Evolutionary conservation across 2,888 invertebrate genomes (phyloP).

Genomic region (Eupeodes luniger): DNA sequence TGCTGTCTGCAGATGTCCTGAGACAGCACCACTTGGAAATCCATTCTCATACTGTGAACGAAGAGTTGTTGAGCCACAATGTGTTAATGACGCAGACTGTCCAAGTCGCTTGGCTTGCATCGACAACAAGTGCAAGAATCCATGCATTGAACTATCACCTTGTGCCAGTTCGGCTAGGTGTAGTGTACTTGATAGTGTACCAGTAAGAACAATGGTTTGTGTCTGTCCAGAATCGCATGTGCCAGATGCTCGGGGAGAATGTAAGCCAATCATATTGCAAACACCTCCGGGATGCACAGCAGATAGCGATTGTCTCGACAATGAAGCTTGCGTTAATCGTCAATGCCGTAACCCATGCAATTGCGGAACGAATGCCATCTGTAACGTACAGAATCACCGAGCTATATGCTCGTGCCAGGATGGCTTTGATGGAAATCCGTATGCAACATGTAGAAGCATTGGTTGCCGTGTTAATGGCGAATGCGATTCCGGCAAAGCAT

Average conservation of each 20-base stretch:
- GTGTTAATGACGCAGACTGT: constrained; percentile 91
- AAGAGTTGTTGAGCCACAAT: constrained; percentile 87
- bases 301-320: constrained; percentile 91
- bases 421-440: constrained; percentile 94
- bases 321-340: constrained; percentile 93
- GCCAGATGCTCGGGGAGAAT: constrained; percentile 91
- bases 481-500: constrained; percentile 92
- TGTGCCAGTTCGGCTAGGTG: constrained; percentile 91
- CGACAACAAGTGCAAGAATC: constrained; percentile 90
- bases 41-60: constrained; percentile 91
- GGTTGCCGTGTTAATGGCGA: constrained; percentile 93
- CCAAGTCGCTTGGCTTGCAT: constrained; percentile 93
- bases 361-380: constrained; percentile 93
- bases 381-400: constrained; percentile 92
- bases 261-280: constrained; percentile 89
- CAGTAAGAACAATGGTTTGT: constrained; percentile 94
- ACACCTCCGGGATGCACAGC: constrained; percentile 90
- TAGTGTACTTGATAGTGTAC: constrained; percentile 92
- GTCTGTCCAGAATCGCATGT: constrained; percentile 94
- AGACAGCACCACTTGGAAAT: constrained; percentile 91
- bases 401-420: constrained; percentile 94
- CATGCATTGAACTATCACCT: constrained; percentile 90
- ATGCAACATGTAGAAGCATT: constrained; percentile 90
- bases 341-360: constrained; percentile 94
- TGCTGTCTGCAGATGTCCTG: constrained; percentile 93